phyloP scores from a whole-genome alignment of 2,797 vertebrate species.

The Gymnocypris eckloni region DNA sequence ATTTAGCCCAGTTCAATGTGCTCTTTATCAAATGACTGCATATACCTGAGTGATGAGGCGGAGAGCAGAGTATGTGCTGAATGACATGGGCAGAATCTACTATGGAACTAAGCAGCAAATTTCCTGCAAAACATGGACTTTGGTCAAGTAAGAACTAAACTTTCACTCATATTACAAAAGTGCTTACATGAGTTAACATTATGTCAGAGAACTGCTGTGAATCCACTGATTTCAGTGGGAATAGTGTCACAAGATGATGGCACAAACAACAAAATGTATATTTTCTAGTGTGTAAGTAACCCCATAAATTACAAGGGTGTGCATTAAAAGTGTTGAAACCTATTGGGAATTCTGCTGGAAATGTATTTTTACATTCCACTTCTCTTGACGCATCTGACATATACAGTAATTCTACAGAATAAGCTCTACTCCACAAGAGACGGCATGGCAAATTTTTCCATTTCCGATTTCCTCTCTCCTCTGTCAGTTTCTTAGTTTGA shows the following conservation, averaged over 20 bases:
- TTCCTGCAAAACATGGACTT: constrained; percentile 85
- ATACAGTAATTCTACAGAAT: too few species aligned
- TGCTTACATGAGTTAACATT: not conserved
- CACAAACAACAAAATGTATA: not conserved
- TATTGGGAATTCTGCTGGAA: not conserved
- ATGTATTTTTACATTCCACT: not conserved
- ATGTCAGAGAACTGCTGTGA: not conserved
- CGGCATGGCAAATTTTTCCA: not conserved
- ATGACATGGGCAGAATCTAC: constrained; percentile 84
- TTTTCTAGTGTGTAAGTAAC: not conserved
- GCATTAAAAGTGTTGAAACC: not conserved
- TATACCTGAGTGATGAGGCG: constrained; percentile 82
- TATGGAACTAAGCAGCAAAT: constrained; percentile 88
- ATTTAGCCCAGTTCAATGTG: not conserved
- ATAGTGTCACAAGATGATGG: too few species aligned
- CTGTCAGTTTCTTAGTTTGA: constrained; percentile 77
- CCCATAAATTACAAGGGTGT: not conserved
- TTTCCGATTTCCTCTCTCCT: not conserved
- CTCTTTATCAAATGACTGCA: constrained; percentile 77
- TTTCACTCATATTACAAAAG: not conserved
- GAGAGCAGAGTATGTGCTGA: constrained; percentile 87
- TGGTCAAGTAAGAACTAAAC: constrained; percentile 79
- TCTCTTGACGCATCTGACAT: too few species aligned
- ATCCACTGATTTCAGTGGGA: not conserved
- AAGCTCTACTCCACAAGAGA: too few species aligned